Evolutionary conservation across 2,797 vertebrate species (phyloP).

Genomic region (Neostethus bicornis): DNA sequence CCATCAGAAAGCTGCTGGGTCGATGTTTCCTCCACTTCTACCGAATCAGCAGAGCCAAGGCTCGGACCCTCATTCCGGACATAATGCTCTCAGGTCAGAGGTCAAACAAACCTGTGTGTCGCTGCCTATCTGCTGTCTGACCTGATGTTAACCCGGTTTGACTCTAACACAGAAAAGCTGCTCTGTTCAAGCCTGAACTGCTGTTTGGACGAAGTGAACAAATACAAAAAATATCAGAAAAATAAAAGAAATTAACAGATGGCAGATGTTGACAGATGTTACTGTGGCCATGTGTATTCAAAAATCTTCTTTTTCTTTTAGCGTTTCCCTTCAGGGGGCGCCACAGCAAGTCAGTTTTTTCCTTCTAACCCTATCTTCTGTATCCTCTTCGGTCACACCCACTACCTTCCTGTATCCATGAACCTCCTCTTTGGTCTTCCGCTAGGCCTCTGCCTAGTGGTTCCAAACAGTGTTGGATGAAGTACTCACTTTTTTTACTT

Average conservation of each 20-base stretch:
- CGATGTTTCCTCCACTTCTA: constrained; percentile 42
- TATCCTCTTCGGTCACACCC: too few relatives aligned
- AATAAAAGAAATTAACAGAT: background rate
- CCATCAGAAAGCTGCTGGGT: constrained; percentile 38
- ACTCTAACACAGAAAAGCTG: constrained; percentile 24
- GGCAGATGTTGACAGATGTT: too few relatives aligned
- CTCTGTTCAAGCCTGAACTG: constrained; percentile 4
- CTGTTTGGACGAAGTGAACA: background rate
- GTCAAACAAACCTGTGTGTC: constrained; percentile 42
- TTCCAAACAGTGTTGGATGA: too few relatives aligned
- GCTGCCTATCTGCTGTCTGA: constrained; percentile 30
- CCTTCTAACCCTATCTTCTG: too few relatives aligned
- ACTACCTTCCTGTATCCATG: too few relatives aligned
- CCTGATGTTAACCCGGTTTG: constrained; percentile 43
- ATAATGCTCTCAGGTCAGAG: constrained; percentile 43
- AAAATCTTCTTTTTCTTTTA: too few relatives aligned
- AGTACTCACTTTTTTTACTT: too few relatives aligned
- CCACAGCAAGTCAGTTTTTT: too few relatives aligned
- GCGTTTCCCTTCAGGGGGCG: too few relatives aligned
- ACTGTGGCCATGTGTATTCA: too few relatives aligned
- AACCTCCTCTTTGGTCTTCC: too few relatives aligned
- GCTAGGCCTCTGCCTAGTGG: too few relatives aligned
- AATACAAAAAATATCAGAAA: background rate
- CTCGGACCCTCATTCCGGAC: constrained; percentile 29
- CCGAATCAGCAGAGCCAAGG: constrained; percentile 45